Conservation (phyloP, 2,113 vertebrate species). For the Heterotilapia buettikoferi region DNA sequence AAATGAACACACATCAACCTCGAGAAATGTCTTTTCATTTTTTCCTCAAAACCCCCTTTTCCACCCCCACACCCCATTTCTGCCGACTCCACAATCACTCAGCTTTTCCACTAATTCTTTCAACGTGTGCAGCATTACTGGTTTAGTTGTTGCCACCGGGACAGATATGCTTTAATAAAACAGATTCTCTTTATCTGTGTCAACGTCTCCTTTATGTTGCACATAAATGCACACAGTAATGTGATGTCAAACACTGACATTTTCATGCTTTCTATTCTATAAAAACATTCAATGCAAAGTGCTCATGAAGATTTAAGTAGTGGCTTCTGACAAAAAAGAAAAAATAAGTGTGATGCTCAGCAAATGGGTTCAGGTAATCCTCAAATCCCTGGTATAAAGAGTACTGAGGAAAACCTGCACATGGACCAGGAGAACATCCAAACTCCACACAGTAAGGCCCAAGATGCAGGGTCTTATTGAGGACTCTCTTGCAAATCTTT, state of each 20-base stretch:
- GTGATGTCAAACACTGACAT: background rate
- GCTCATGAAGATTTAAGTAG: background rate
- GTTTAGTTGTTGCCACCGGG: background rate
- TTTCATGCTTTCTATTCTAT: background rate
- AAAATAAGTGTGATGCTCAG: background rate
- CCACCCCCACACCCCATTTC: background rate
- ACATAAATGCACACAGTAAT: background rate
- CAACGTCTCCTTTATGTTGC: background rate
- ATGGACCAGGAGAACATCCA: background rate
- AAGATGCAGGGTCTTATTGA: background rate
- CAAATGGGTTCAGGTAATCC: background rate
- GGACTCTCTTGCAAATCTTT: background rate
- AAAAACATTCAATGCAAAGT: background rate
- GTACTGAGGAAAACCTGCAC: background rate
- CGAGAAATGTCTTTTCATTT: background rate
- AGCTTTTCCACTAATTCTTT: slow-evolving; percentile 9
- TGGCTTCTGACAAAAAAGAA: background rate
- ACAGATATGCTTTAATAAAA: background rate
- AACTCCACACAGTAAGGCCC: background rate
- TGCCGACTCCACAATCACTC: background rate
- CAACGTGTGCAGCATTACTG: background rate
- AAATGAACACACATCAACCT: background rate
- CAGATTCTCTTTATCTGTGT: background rate
- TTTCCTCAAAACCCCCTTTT: background rate
- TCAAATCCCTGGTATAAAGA: background rate